Conservation (phyloP, 2,113 vertebrate species). For the Bungarus multicinctus region DNA sequence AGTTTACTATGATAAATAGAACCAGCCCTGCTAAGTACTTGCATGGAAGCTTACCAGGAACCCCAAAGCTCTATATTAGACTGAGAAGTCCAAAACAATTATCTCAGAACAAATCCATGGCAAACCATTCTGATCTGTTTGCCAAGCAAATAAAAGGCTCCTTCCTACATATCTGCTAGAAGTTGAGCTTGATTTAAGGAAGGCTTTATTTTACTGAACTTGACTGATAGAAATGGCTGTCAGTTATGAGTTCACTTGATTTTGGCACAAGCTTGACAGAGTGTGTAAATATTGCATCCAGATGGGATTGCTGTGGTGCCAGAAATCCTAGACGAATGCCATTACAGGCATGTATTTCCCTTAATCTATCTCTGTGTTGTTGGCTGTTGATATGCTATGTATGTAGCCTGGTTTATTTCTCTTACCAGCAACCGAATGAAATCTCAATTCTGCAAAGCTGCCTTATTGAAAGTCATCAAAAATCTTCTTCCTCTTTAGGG, state of each 20-base stretch:
- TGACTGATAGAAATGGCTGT: constrained; percentile 36
- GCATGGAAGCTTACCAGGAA: not conserved
- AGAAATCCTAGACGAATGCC: constrained; percentile 71
- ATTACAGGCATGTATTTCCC: constrained; percentile 65
- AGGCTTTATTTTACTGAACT: constrained; percentile 31
- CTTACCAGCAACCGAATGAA: constrained; percentile 27
- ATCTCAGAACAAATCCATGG: not conserved
- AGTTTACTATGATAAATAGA: not conserved
- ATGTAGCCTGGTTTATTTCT: constrained; percentile 33
- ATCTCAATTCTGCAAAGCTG: constrained; percentile 25
- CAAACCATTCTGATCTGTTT: not conserved
- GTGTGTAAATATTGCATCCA: constrained; percentile 60
- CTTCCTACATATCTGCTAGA: not conserved
- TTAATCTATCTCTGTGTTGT: constrained; percentile 50
- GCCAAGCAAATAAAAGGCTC: not conserved
- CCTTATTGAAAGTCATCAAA: constrained; percentile 44
- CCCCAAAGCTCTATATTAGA: not conserved
- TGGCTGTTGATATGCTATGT: constrained; percentile 23
- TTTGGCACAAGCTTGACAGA: constrained; percentile 52
- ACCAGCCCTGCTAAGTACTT: not conserved
- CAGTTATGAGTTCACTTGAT: constrained; percentile 56
- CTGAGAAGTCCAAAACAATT: not conserved
- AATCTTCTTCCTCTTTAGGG: constrained; percentile 8
- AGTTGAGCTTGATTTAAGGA: not conserved
- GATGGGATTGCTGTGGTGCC: constrained; percentile 71